Conservation (phyloP, 2,797 vertebrate species). For the Pogoniulus pusillus region DNA sequence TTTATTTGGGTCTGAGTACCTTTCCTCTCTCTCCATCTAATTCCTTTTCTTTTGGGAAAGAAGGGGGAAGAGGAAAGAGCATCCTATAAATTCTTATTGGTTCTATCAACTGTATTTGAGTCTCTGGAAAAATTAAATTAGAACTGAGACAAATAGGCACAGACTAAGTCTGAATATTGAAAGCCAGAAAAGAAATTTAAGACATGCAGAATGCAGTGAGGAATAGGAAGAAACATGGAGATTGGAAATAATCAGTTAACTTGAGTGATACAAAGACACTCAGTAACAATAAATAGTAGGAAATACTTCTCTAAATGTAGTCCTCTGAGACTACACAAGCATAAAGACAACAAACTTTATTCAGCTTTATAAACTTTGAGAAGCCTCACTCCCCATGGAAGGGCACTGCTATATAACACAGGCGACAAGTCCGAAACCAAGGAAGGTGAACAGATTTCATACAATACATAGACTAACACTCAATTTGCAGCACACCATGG, state of each 20-base stretch:
- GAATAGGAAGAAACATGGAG: not conserved
- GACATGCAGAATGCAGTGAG: not conserved
- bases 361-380: not conserved
- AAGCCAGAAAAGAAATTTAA: conserved; percentile 13
- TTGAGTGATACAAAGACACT: not conserved
- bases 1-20: no score
- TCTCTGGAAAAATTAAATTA: no score
- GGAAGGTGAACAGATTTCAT: not conserved
- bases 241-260: not conserved
- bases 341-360: not conserved
- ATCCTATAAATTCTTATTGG: no score
- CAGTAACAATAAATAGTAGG: not conserved
- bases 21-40: no score
- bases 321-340: not conserved
- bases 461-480: not conserved
- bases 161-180: not conserved
- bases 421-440: not conserved
- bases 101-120: no score
- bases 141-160: no score
- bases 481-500: not conserved
- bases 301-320: not conserved
- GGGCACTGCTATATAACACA: not conserved
- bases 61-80: no score
- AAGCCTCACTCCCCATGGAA: not conserved
- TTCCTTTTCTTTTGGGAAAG: no score